Evolutionary conservation across 1,140 invertebrate genomes (phyloP).

Genomic region (Bemisia tabaci): DNA sequence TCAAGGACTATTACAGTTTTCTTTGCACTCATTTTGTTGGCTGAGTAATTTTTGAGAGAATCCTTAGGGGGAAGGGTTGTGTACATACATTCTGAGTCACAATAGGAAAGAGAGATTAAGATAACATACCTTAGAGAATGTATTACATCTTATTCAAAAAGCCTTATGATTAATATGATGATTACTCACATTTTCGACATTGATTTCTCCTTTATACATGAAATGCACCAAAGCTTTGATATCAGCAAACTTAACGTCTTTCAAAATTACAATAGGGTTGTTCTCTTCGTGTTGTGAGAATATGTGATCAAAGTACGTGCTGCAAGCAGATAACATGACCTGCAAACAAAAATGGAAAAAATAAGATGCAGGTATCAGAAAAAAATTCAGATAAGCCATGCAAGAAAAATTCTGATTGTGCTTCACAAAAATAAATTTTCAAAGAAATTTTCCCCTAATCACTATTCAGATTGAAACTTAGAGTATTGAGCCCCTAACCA

Average conservation of each 20-base stretch:
- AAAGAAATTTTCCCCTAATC: not conserved
- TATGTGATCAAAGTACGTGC: constrained; percentile 75
- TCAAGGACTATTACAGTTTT: too few species aligned
- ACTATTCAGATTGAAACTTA: too few species aligned
- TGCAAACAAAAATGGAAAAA: constrained; percentile 30
- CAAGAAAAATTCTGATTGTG: not conserved
- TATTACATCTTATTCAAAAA: too few species aligned
- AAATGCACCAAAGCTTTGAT: constrained; percentile 79
- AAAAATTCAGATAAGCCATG: not conserved
- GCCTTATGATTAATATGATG: too few species aligned
- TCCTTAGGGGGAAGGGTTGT: too few species aligned
- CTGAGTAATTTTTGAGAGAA: too few species aligned
- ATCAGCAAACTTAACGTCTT: constrained; percentile 69
- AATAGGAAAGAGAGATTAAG: too few species aligned
- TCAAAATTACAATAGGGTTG: constrained; percentile 70
- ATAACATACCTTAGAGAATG: too few species aligned
- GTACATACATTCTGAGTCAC: too few species aligned
- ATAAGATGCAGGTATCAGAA: constrained; percentile 1
- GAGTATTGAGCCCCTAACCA: too few species aligned
- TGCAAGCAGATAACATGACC: constrained; percentile 61
- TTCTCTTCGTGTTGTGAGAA: constrained; percentile 79
- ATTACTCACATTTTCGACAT: constrained; percentile 82
- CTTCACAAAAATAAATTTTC: not conserved
- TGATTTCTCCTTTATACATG: constrained; percentile 93
- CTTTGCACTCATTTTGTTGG: too few species aligned